These are phyloP conservation scores for Coendou prehensilis DNA, from an alignment of 2,797 vertebrate species.

Conservation along the genomic window DNA sequence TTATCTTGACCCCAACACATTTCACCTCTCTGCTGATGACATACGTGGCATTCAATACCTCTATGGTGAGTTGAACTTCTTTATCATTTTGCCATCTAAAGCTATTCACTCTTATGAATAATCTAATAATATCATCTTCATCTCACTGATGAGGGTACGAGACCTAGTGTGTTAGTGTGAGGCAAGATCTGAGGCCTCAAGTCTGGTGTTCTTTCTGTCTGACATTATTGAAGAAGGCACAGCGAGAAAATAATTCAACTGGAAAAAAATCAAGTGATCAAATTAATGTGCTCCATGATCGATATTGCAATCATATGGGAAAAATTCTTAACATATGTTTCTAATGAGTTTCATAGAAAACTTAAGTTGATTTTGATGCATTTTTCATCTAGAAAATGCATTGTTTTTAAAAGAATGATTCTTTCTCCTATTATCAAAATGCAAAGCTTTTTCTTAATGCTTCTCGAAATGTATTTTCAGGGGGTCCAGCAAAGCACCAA, in stretches of 20 bases:
- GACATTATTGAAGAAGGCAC: background rate
- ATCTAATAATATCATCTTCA: background rate
- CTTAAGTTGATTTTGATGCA: background rate
- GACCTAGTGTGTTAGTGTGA: background rate
- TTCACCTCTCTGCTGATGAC: conserved; percentile 89
- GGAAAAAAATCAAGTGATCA: background rate
- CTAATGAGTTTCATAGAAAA: background rate
- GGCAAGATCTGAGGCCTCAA: background rate
- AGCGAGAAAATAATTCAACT: background rate
- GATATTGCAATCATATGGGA: background rate
- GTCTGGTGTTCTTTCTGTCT: background rate
- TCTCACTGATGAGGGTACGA: background rate
- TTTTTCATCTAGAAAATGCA: conserved; percentile 25
- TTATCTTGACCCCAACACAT: conserved; percentile 71
- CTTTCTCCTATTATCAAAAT: conserved; percentile 33
- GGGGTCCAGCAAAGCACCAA: conserved; percentile 64
- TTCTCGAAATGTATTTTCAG: conserved; percentile 79
- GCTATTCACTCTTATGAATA: background rate
- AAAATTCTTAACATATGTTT: background rate
- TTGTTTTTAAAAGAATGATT: conserved; percentile 1
- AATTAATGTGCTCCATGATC: background rate
- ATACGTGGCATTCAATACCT: conserved; percentile 91
- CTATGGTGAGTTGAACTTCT: conserved; percentile 89
- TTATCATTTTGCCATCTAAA: background rate
- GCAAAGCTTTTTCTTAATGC: conserved; percentile 37